Evolutionary conservation across 2,113 vertebrate species (phyloP).

Genomic region (Zosterops hypoxanthus): DNA sequence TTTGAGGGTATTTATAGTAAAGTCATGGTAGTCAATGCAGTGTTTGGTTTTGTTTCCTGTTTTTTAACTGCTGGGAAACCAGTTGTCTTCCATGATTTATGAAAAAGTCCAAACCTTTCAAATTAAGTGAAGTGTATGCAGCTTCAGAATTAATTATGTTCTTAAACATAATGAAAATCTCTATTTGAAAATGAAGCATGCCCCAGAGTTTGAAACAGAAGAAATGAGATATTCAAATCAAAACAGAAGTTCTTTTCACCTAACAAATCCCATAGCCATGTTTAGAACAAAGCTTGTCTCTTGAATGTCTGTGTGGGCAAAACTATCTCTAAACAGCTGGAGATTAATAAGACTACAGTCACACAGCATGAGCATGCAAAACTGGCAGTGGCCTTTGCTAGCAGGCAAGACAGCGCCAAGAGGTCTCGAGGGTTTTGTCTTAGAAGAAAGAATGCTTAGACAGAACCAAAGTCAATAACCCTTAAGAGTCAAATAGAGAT

Average conservation of each 20-base stretch:
- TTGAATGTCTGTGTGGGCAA: neutral
- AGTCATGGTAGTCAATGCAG: neutral
- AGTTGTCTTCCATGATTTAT: neutral
- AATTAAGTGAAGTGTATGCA: neutral
- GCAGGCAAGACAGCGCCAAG: neutral
- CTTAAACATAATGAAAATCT: neutral
- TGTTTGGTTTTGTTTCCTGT: neutral
- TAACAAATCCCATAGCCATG: neutral
- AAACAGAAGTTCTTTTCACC: neutral
- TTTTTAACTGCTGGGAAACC: neutral
- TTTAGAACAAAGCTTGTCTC: neutral
- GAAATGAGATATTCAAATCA: neutral
- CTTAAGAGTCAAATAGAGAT: neutral
- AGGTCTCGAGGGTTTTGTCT: neutral
- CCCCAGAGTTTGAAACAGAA: neutral
- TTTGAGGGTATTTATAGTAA: neutral
- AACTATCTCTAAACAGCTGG: neutral
- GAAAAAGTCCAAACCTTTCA: neutral
- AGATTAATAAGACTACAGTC: neutral
- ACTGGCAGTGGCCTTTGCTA: neutral
- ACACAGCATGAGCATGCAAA: neutral
- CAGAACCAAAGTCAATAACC: neutral
- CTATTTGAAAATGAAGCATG: neutral
- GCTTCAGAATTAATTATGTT: neutral
- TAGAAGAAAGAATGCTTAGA: neutral